These are phyloP conservation scores for Tetranychus urticae DNA, from an alignment of 1,140 invertebrate genomes.

Conservation along the genomic window DNA sequence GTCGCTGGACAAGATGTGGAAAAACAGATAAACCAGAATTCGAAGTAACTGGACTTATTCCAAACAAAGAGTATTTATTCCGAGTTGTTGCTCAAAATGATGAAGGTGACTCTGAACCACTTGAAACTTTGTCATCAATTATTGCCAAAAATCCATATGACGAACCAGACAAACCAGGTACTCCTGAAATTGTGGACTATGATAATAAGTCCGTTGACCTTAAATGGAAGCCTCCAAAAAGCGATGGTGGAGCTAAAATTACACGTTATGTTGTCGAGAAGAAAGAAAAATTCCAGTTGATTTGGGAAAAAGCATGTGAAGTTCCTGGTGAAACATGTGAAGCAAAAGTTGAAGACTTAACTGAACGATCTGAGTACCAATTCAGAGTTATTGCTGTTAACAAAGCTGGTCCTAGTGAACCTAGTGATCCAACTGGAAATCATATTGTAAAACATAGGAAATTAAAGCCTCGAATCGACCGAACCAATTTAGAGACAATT, in stretches of 20 bases:
- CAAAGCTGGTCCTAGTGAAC: conserved; percentile 78
- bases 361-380: conserved; percentile 63
- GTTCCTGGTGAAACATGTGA: conserved; percentile 57
- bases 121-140: conserved; percentile 54
- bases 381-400: conserved; percentile 91
- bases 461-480: conserved; percentile 54
- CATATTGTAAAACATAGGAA: conserved; percentile 37
- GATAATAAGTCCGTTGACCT: conserved; percentile 81
- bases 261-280: conserved; percentile 76
- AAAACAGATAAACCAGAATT: conserved; percentile 35
- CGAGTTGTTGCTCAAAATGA: conserved; percentile 82
- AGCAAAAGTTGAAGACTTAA: conserved; percentile 45
- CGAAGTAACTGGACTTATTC: conserved; percentile 62
- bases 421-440: conserved; percentile 28
- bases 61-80: conserved; percentile 84
- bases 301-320: conserved; percentile 78
- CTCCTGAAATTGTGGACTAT: conserved; percentile 74
- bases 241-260: conserved; percentile 81
- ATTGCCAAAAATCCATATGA: conserved; percentile 95
- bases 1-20: conserved; percentile 61
- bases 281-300: conserved; percentile 72
- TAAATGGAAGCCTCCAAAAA: conserved; percentile 73
- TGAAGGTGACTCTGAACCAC: conserved; percentile 45
- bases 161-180: conserved; percentile 71
- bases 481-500: conserved; percentile 55